Evolutionary conservation across 1,140 invertebrate genomes (phyloP).

Genomic region (Sminthurides bifidus): DNA sequence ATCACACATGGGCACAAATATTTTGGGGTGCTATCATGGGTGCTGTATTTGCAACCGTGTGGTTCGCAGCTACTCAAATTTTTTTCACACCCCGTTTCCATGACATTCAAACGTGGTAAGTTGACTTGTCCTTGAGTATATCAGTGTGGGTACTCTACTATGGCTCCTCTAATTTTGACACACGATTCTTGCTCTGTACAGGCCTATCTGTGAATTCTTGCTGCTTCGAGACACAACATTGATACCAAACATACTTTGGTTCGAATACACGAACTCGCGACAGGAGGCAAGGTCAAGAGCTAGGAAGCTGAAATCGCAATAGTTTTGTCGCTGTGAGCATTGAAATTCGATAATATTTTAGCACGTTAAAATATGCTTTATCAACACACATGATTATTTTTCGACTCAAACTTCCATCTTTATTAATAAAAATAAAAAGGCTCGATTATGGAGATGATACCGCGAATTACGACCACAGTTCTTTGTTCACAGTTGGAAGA

Average conservation of each 20-base stretch:
- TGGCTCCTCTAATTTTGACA: slow-evolving; percentile 28
- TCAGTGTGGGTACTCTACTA: not conserved
- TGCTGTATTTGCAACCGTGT: slow-evolving; percentile 51
- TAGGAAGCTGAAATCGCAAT: slow-evolving; percentile 79
- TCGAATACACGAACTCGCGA: slow-evolving; percentile 80
- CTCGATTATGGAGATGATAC: too few relatives aligned
- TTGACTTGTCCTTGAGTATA: slow-evolving; percentile 8
- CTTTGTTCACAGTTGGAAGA: too few relatives aligned
- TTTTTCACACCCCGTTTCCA: slow-evolving; percentile 76
- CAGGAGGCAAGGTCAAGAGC: slow-evolving; percentile 66
- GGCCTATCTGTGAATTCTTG: slow-evolving; percentile 73
- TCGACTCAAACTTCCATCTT: too few relatives aligned
- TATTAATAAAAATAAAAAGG: too few relatives aligned
- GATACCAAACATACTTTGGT: slow-evolving; percentile 88
- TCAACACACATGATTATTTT: too few relatives aligned
- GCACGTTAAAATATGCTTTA: too few relatives aligned
- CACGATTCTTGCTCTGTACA: slow-evolving; percentile 39
- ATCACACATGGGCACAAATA: slow-evolving; percentile 75
- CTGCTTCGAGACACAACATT: slow-evolving; percentile 77
- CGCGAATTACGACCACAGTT: too few relatives aligned
- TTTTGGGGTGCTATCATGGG: slow-evolving; percentile 61
- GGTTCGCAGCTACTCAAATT: slow-evolving; percentile 67
- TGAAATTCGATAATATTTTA: too few relatives aligned
- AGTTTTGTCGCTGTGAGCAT: slow-evolving; percentile 38
- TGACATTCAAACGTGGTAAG: slow-evolving; percentile 70